phyloP scores from a whole-genome alignment of 2,797 vertebrate genomes.

The Leptatherina wallacei region DNA sequence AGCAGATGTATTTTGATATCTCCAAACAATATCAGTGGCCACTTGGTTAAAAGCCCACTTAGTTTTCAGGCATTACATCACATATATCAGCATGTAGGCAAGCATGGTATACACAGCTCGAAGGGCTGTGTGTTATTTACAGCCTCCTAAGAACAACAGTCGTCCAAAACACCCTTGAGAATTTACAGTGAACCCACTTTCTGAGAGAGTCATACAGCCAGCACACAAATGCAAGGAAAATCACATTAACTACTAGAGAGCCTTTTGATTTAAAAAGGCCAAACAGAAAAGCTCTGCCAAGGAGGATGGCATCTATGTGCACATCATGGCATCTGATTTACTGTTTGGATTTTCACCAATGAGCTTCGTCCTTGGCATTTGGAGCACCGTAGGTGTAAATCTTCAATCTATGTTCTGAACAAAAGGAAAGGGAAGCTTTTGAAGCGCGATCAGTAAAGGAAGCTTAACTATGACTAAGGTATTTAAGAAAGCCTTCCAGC shows the following conservation, averaged over 20 bases:
- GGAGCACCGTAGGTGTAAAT: conserved; percentile 64
- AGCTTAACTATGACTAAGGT: conserved; percentile 68
- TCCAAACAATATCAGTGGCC: neutral
- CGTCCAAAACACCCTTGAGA: conserved; percentile 65
- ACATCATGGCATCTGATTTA: conserved; percentile 63
- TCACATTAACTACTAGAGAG: conserved; percentile 69
- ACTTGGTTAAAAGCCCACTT: conserved; percentile 37
- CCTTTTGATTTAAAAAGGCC: conserved; percentile 65
- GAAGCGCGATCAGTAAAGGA: conserved; percentile 61
- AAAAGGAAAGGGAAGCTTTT: conserved; percentile 63
- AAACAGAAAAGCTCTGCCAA: conserved; percentile 43
- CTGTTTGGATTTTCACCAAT: conserved; percentile 62
- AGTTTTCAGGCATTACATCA: conserved; percentile 35
- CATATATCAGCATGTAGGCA: conserved; percentile 47
- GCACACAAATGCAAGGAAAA: conserved; percentile 56
- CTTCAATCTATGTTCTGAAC: conserved; percentile 54
- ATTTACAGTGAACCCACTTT: conserved; percentile 56
- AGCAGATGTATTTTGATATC: neutral
- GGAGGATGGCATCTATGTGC: conserved; percentile 35
- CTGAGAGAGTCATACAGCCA: conserved; percentile 55
- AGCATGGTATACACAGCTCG: conserved; percentile 41
- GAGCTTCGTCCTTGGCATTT: conserved; percentile 57
- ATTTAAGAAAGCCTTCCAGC: conserved; percentile 62
- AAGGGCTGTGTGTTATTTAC: conserved; percentile 57
- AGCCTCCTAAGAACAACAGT: conserved; percentile 65